Conservation (phyloP, 2,113 vertebrate species). For the Oncorhynchus kisutch region DNA sequence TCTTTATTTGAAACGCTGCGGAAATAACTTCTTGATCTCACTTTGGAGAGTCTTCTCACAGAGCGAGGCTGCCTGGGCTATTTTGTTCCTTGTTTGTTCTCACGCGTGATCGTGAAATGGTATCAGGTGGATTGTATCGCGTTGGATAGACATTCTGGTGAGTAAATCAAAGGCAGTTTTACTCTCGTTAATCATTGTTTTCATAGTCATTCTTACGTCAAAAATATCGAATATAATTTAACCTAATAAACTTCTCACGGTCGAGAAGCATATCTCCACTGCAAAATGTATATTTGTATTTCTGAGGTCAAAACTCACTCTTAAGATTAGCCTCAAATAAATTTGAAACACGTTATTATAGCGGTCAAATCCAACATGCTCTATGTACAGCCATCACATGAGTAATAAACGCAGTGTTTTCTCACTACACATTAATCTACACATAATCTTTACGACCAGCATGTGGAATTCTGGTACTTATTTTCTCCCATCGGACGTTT, state of each 20-base stretch:
- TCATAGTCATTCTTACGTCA: neutral
- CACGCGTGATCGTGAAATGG: slow-evolving; percentile 35
- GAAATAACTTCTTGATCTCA: neutral
- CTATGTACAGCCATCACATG: neutral
- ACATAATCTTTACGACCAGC: neutral
- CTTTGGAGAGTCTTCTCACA: neutral
- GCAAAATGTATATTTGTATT: neutral
- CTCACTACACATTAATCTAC: neutral
- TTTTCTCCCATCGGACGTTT: slow-evolving; percentile 4
- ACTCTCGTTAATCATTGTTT: neutral
- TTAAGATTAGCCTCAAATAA: neutral
- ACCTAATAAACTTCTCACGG: neutral
- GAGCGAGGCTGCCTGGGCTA: neutral
- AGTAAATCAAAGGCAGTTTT: slow-evolving; percentile 19
- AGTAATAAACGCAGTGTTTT: neutral
- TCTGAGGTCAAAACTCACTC: neutral
- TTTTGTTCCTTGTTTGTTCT: neutral
- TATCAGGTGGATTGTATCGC: slow-evolving; percentile 48
- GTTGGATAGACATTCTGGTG: slow-evolving; percentile 17
- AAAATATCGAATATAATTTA: neutral
- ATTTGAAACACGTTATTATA: neutral
- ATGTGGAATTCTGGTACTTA: slow-evolving; percentile 24
- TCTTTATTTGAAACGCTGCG: neutral
- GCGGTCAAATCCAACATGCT: neutral
- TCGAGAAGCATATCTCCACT: neutral